Evolutionary conservation across 2,113 vertebrate genomes (phyloP), one percentile per base, ranked within the genome.

Genomic region (Neolamprologus variostigma): DNA sequence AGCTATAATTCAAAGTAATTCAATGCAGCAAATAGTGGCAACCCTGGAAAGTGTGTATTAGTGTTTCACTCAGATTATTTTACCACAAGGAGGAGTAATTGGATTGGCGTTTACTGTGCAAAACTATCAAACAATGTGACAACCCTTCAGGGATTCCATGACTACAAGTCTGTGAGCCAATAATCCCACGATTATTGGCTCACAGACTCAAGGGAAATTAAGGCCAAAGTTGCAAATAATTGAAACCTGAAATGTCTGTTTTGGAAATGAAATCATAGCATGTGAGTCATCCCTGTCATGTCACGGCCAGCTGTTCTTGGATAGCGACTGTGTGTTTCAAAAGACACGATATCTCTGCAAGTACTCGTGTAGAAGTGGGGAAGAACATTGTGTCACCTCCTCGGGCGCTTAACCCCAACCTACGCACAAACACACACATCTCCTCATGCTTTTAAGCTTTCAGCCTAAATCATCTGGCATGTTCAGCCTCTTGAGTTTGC

Each of bases 301-400:
- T 95, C 92, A 95, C 40, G 80, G 37, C 88, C 92, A 95, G 88
- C 92, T 94, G 94, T 85, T 91, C 80, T 87, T 71, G 51, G 87
- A 88, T 51, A 53, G 31, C 12, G 28, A 89, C 86, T 84, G 85
- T 89, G 86, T 80, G 71, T 83, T 90, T 83, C 45, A 88, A 66
- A 91, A 83, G 76, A 82, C 51, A 81, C 51, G 5, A 63, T 51
- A 88, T 90, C 50, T 79, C 61, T 84, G 19, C 21, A 80, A 73
- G 55, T 55, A 33, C 42, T 89, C 21, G 26, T 61, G 79, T 68
- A 33, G 6, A 57, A 90, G 88, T 84, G 87, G 87, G 55, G 76
- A 80, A 53, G 68, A 86, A 76, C 50, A 82, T 45, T 45, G 82
- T 78, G 78, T 86, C 88, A 86, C 83, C 66, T 85, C 84, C 37